phyloP scores from a whole-genome alignment of 2,113 vertebrate species.

The Hydrolagus affinis region DNA sequence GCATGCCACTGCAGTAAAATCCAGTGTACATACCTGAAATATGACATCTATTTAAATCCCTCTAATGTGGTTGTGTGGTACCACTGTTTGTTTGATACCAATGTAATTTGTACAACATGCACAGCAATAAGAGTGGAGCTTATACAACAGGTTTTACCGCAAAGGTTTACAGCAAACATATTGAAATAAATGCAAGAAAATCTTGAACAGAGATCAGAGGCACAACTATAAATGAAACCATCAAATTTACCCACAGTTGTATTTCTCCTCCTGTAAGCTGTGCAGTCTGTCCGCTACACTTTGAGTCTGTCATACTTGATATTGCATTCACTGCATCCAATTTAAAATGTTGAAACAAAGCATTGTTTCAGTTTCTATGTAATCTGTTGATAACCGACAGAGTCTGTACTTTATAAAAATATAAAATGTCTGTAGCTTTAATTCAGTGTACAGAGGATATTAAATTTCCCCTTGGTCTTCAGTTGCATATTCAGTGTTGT shows the following conservation, averaged over 20 bases:
- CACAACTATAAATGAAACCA: no score
- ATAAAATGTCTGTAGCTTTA: conserved; percentile 12
- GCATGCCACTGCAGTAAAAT: not conserved
- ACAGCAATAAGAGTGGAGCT: not conserved
- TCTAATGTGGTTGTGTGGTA: not conserved
- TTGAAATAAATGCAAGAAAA: not conserved
- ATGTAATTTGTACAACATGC: not conserved
- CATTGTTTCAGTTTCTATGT: not conserved
- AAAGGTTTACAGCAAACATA: not conserved
- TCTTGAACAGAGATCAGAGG: no score
- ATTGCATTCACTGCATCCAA: not conserved
- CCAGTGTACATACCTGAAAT: not conserved
- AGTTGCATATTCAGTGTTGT: not conserved
- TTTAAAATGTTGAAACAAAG: not conserved
- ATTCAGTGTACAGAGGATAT: conserved; percentile 16
- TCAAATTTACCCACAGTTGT: no score
- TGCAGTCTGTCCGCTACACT: not conserved
- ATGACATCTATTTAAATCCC: not conserved
- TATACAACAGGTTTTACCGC: not conserved
- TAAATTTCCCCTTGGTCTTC: not conserved
- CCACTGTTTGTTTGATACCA: not conserved
- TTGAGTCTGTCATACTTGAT: not conserved
- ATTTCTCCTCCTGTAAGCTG: not conserved
- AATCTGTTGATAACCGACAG: not conserved
- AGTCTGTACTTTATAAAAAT: conserved; percentile 10